phyloP scores from a whole-genome alignment of 2,888 invertebrate genomes.

The Drosophila kuntzei region DNA sequence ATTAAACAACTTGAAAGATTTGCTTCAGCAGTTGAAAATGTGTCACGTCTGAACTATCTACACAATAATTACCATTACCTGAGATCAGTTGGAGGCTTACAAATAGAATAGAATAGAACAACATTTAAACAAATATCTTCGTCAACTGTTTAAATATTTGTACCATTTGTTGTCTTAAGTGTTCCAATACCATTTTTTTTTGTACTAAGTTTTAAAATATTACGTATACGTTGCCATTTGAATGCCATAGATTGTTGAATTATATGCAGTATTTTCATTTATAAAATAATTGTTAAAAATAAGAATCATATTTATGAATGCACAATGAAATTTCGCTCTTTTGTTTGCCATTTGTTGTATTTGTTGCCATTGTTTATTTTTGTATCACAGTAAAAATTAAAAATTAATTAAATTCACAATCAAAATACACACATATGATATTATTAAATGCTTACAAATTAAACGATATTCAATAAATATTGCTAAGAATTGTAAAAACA shows the following conservation, averaged over 20 bases:
- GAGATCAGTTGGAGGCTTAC: constrained; percentile 33
- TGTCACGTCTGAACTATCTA: constrained; percentile 63
- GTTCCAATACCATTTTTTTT: constrained; percentile 17
- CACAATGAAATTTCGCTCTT: background rate
- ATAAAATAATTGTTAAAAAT: background rate
- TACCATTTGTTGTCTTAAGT: constrained; percentile 26
- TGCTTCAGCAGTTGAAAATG: constrained; percentile 78
- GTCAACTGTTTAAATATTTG: constrained; percentile 18
- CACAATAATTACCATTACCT: background rate
- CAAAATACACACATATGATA: constrained; percentile 70
- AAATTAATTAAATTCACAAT: constrained; percentile 76
- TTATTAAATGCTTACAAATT: constrained; percentile 61
- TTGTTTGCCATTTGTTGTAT: constrained; percentile 30
- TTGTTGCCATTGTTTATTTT: constrained; percentile 69
- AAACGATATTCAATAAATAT: constrained; percentile 56
- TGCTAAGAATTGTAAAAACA: constrained; percentile 52
- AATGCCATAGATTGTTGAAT: constrained; percentile 18
- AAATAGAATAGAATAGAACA: constrained; percentile 1
- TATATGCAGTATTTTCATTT: constrained; percentile 25
- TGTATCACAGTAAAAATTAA: constrained; percentile 84
- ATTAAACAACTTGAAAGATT: constrained; percentile 69
- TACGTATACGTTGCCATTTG: constrained; percentile 27
- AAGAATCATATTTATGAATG: background rate
- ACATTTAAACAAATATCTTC: background rate
- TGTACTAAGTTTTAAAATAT: constrained; percentile 7